Percentiles rank a stretch among this genome's conserved stretches.
phyloP scores from a whole-genome alignment of 2,797 vertebrate species.

The Siniperca obscura region DNA sequence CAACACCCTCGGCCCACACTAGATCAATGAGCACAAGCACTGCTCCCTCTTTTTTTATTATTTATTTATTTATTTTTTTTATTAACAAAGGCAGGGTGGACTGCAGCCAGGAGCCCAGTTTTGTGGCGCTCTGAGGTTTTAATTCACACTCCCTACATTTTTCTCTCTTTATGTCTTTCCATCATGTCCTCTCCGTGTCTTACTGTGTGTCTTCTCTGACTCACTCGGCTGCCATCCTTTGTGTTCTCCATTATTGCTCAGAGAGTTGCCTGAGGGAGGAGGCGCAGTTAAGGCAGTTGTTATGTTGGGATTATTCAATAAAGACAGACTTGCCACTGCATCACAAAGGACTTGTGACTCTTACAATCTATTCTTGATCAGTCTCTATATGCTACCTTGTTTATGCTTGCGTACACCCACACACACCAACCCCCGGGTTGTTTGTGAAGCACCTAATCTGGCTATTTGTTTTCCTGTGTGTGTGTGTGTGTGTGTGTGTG shows the following conservation, averaged over 20 bases:
- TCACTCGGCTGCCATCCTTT: slow-evolving; percentile 48
- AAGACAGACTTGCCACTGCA: slow-evolving; percentile 58
- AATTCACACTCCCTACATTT: slow-evolving; percentile 32
- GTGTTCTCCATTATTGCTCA: slow-evolving; percentile 60
- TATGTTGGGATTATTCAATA: slow-evolving; percentile 68
- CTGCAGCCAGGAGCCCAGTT: slow-evolving; percentile 45
- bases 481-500: slow-evolving; percentile 38
- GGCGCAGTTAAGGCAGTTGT: slow-evolving; percentile 59
- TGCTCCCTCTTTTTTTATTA: slow-evolving; percentile 29
- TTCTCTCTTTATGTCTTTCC: slow-evolving; percentile 47
- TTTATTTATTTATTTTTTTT: slow-evolving; percentile 20
- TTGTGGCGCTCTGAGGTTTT: slow-evolving; percentile 51
- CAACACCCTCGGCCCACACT: slow-evolving; percentile 54
- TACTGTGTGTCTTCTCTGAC: slow-evolving; percentile 37
- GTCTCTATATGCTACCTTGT: slow-evolving; percentile 57
- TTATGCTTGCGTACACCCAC: slow-evolving; percentile 54
- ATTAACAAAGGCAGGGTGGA: slow-evolving; percentile 52
- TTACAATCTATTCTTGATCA: slow-evolving; percentile 71
- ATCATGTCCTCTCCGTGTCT: slow-evolving; percentile 53
- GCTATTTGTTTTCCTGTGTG: slow-evolving; percentile 60
- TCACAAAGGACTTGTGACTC: slow-evolving; percentile 69
- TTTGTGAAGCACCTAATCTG: slow-evolving; percentile 70
- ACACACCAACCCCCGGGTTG: slow-evolving; percentile 45
- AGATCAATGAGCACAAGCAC: slow-evolving; percentile 58
- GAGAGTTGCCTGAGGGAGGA: slow-evolving; percentile 64